Evolutionary conservation across 2,888 invertebrate genomes (phyloP), one percentile per base, ranked within the genome.

Genomic region (Tachina grossa): DNA sequence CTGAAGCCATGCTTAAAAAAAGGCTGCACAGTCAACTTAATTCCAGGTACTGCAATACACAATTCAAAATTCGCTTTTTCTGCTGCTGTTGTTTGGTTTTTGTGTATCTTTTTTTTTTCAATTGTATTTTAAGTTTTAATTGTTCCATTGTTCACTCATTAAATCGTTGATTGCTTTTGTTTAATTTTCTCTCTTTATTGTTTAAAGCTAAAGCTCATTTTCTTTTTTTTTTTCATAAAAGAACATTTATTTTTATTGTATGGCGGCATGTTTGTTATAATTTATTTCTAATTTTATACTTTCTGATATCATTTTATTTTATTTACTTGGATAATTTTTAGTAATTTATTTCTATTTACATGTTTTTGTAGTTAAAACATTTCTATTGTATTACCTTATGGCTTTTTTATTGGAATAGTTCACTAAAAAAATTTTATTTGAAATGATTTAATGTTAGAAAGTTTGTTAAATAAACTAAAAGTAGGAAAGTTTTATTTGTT

Each of bases 21-120:
- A 90, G 92, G 92, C 93, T 90, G 93, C 92, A 92, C 92, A 92
- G 92, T 92, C 92, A 92, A 92, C 92, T 93, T 92, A 91, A 92
- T 92, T 92, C 92, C 92, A 92, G 92, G 93, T 91, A 93, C 90
- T 90, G 92, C 91, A 91, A 91, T 90, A 89, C 89, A 91, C 89
- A 69, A 51, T 72, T 63, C 19, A 31, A 19, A n/a, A 14, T 51
- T 14, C 43, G 41, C 10, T 68, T 69, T 57, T 47, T 41, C 0
- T 13, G 14, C 39, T 8, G n/a, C 31, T 49, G 1, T 65, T 41
- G 13, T 22, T 55, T 69, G 47, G 16, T 14, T 59, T 31, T n/a
- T 69, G 16, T 59, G 41, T 77, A 66, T n/a, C 9, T 19, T 63
- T 61, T 68, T 55, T 71, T 71, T 22, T 59, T 39, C 2, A 41